phyloP scores from a whole-genome alignment of 2,888 invertebrate genomes.

The Ischnus inquisitorius region DNA sequence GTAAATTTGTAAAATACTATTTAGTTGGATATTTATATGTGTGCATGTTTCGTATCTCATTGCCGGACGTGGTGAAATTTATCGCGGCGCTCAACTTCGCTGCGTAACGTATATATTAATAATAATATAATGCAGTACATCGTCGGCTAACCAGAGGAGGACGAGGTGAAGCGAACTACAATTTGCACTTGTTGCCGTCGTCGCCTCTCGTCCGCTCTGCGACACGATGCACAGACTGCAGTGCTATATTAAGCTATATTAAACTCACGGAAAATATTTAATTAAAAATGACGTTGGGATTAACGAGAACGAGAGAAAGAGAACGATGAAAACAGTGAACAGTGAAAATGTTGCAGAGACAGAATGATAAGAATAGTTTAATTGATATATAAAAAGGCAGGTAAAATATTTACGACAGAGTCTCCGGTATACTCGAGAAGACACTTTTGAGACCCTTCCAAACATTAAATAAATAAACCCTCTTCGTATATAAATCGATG shows the following conservation, averaged over 20 bases:
- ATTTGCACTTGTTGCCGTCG: conserved; percentile 66
- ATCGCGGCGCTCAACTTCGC: neutral
- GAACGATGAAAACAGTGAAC: neutral
- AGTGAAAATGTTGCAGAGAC: conserved; percentile 2
- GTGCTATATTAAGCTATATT: conserved; percentile 68
- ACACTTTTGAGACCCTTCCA: neutral
- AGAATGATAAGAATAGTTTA: conserved; percentile 16
- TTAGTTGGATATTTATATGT: conserved; percentile 25
- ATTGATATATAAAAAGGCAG: neutral
- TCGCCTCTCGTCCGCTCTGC: conserved; percentile 26
- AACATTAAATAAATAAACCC: no score
- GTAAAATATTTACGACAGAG: neutral
- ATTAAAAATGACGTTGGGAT: conserved; percentile 71
- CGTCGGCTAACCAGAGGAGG: conserved; percentile 17
- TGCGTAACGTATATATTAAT: conserved; percentile 11
- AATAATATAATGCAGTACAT: conserved; percentile 23
- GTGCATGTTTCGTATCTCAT: neutral
- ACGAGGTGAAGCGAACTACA: conserved; percentile 32
- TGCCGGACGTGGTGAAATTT: neutral
- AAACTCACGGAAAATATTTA: conserved; percentile 69
- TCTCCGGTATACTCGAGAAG: neutral
- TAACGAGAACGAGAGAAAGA: conserved; percentile 33
- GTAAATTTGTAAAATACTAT: conserved; percentile 9
- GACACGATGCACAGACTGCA: conserved; percentile 36
- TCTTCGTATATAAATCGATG: no score